Evolutionary conservation across 2,113 vertebrate genomes (phyloP).

Genomic region (Corythornis madagascariensis): DNA sequence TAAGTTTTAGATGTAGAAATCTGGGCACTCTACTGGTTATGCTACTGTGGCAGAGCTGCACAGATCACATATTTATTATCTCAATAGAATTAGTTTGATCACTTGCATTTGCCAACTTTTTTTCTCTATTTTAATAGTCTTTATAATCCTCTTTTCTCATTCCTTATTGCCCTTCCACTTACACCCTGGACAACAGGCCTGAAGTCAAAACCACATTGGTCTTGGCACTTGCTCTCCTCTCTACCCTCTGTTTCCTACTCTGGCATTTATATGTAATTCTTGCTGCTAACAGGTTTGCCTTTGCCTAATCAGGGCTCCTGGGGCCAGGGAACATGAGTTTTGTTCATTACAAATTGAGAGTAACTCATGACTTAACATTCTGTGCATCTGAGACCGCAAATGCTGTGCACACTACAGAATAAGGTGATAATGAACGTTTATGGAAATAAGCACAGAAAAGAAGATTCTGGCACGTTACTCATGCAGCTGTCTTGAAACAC

Average conservation of each 20-base stretch:
- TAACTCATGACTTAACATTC: not conserved
- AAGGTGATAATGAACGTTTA: not conserved
- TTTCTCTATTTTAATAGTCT: not conserved
- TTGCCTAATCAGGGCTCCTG: not conserved
- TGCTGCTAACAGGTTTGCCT: not conserved
- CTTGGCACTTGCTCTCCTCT: not conserved
- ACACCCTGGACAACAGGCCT: not conserved
- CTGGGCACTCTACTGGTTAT: not conserved
- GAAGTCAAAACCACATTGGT: not conserved
- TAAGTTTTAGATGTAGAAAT: not conserved
- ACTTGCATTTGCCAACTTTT: not conserved
- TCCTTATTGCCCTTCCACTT: not conserved
- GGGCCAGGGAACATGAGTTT: fast-evolving
- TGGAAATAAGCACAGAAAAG: not conserved
- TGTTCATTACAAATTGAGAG: not conserved
- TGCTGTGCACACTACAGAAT: not conserved
- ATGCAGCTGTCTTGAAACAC: not conserved
- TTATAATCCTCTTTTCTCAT: not conserved
- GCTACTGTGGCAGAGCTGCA: not conserved
- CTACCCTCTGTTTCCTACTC: fast-evolving
- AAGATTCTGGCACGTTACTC: not conserved
- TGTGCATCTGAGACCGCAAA: not conserved
- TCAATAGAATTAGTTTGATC: not conserved
- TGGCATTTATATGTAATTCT: not conserved
- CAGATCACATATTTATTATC: not conserved